phyloP scores from a whole-genome alignment of 2,888 invertebrate species.

The Hirtodrosophila confusa region DNA sequence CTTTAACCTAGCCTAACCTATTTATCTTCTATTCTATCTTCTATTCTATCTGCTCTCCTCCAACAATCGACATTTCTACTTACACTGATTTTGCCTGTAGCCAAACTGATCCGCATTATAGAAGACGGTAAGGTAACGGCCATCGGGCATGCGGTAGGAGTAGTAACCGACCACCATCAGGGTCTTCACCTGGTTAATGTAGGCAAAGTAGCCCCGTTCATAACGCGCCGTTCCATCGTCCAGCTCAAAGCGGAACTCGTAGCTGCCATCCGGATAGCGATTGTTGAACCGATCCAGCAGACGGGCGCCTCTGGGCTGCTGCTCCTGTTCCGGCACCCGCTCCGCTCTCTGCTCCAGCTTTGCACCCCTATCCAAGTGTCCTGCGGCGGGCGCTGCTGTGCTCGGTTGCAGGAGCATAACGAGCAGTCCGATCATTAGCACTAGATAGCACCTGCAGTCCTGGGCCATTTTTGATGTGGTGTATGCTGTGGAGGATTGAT shows the following conservation, averaged over 20 bases:
- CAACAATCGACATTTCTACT: conserved; percentile 40
- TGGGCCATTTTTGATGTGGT: conserved; percentile 22
- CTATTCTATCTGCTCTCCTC: no score
- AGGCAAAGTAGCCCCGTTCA: conserved; percentile 80
- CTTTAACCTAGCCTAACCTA: no score
- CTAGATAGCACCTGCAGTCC: conserved; percentile 5
- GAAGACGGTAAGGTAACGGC: conserved; percentile 81
- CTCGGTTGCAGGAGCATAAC: conserved; percentile 16
- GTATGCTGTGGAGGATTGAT: neutral
- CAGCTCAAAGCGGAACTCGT: conserved; percentile 81
- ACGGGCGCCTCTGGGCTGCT: conserved; percentile 16
- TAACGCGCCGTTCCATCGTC: conserved; percentile 82
- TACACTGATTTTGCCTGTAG: conserved; percentile 82
- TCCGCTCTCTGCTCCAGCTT: conserved; percentile 17
- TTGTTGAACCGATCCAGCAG: conserved; percentile 77
- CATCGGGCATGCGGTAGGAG: conserved; percentile 78
- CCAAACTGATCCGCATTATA: conserved; percentile 83
- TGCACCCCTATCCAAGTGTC: neutral
- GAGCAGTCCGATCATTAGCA: conserved; percentile 7
- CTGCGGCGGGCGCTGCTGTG: conserved; percentile 34
- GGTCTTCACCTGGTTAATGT: conserved; percentile 70
- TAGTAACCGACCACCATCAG: conserved; percentile 82
- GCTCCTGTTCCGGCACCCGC: neutral
- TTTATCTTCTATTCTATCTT: no score
- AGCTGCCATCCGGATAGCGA: conserved; percentile 82